These are phyloP conservation scores for Chlorops oryzae DNA, from an alignment of 1,140 invertebrate genomes.

Conservation along the genomic window DNA sequence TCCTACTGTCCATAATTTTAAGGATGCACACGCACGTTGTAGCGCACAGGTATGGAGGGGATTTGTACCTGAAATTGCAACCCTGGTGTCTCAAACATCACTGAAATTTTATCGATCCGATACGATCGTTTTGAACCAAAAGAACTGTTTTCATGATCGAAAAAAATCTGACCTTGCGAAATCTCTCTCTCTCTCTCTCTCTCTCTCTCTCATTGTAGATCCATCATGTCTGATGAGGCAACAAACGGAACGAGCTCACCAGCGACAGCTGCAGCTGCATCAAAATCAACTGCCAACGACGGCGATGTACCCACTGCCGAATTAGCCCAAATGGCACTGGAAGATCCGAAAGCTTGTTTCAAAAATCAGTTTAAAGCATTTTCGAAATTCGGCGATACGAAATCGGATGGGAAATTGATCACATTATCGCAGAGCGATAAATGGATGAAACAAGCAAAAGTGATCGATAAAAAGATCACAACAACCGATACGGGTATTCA, in stretches of 20 bases:
- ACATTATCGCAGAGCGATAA: slow-evolving; percentile 86
- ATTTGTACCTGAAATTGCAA: too few species aligned
- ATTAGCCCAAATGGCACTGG: slow-evolving; percentile 35
- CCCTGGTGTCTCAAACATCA: too few species aligned
- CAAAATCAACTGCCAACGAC: slow-evolving; percentile 2
- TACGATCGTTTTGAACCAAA: too few species aligned
- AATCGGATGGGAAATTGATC: slow-evolving; percentile 78
- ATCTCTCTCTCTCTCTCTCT: too few species aligned
- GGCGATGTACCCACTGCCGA: slow-evolving; percentile 33
- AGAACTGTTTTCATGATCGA: too few species aligned
- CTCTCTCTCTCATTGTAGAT: slow-evolving; percentile 13
- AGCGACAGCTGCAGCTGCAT: slow-evolving; percentile 15
- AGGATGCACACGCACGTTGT: too few species aligned
- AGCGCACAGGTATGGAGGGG: too few species aligned
- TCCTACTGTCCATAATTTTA: too few species aligned
- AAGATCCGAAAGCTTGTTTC: slow-evolving; percentile 40
- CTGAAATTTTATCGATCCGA: too few species aligned
- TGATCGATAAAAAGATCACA: slow-evolving; percentile 87
- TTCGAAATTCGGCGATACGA: slow-evolving; percentile 81
- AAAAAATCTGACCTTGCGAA: too few species aligned
- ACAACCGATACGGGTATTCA: slow-evolving; percentile 84
- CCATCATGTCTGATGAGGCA: slow-evolving; percentile 32
- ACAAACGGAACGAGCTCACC: slow-evolving; percentile 29
- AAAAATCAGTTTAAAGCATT: slow-evolving; percentile 61
- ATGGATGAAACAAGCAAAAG: slow-evolving; percentile 91